Conservation (phyloP, 2,888 invertebrate species). For the Hetaerina titia region DNA sequence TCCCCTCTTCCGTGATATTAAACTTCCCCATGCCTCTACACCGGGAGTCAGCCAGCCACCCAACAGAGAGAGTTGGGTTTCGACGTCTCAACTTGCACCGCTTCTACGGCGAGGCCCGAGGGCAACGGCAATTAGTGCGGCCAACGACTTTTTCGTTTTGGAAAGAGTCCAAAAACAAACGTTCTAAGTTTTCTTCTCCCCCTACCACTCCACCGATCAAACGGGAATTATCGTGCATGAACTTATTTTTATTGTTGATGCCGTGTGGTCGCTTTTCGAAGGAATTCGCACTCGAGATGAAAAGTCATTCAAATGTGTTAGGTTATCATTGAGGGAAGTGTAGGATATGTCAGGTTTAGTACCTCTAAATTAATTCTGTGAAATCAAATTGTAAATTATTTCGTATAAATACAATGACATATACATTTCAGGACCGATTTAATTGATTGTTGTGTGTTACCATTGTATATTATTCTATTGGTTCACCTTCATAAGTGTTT, state of each 20-base stretch:
- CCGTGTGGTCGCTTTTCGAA: not conserved
- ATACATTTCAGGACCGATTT: too few species aligned
- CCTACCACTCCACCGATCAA: not conserved
- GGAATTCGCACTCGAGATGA: not conserved
- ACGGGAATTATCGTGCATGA: constrained; percentile 12
- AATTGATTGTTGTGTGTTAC: too few species aligned
- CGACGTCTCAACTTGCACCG: constrained; percentile 29
- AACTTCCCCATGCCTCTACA: not conserved
- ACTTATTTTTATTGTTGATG: not conserved
- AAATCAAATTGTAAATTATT: too few species aligned
- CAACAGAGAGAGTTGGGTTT: constrained; percentile 20
- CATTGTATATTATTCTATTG: not conserved
- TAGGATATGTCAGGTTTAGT: not conserved
- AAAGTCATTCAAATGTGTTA: not conserved
- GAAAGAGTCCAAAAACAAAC: constrained; percentile 47
- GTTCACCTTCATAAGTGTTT: not conserved
- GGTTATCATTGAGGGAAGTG: not conserved
- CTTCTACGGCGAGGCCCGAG: not conserved
- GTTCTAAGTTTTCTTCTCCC: constrained; percentile 50
- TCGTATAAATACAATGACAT: too few species aligned
- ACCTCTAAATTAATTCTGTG: not conserved
- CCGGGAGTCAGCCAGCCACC: not conserved
- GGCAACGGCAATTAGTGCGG: constrained; percentile 42
- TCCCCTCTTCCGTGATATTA: not conserved
- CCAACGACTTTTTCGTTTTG: not conserved